Percentiles rank a stretch among this genome's conserved stretches.
phyloP scores from a whole-genome alignment of 1,140 invertebrate genomes.

The Ostrea edulis region DNA sequence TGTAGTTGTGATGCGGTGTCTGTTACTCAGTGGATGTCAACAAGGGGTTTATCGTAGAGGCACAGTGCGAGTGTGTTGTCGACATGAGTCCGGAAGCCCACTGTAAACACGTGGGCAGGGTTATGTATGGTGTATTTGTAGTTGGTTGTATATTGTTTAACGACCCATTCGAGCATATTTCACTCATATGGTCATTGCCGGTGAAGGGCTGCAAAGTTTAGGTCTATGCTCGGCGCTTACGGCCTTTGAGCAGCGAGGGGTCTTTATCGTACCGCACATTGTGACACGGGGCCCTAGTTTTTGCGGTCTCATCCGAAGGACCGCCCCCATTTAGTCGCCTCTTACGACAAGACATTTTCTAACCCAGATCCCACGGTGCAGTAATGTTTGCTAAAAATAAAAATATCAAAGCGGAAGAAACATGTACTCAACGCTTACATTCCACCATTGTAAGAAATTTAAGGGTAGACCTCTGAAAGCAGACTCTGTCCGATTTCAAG shows the following conservation, averaged over 20 bases:
- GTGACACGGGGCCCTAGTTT: too few relatives aligned
- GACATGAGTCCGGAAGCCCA: slow-evolving; percentile 60
- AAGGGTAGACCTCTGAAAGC: slow-evolving; percentile 50
- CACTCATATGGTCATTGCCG: too few relatives aligned
- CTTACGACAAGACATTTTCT: too few relatives aligned
- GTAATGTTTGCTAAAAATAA: slow-evolving; percentile 12
- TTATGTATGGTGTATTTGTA: slow-evolving; percentile 53
- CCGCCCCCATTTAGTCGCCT: too few relatives aligned
- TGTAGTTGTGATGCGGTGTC: background rate
- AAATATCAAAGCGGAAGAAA: slow-evolving; percentile 45
- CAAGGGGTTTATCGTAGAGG: slow-evolving; percentile 48
- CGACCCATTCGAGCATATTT: too few relatives aligned
- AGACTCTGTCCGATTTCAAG: background rate
- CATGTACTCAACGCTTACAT: slow-evolving; percentile 57
- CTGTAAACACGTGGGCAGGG: slow-evolving; percentile 55
- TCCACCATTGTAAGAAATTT: slow-evolving; percentile 50
- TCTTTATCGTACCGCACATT: too few relatives aligned
- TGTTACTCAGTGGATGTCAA: background rate
- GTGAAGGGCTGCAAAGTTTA: too few relatives aligned
- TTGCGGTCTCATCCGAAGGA: too few relatives aligned
- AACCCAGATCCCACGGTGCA: too few relatives aligned
- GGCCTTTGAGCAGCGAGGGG: too few relatives aligned
- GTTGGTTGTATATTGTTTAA: too few relatives aligned
- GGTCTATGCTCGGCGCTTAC: too few relatives aligned
- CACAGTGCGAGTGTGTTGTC: slow-evolving; percentile 61